Evolutionary conservation across 2,888 invertebrate species (phyloP).

Genomic region (Portevinia maculata): DNA sequence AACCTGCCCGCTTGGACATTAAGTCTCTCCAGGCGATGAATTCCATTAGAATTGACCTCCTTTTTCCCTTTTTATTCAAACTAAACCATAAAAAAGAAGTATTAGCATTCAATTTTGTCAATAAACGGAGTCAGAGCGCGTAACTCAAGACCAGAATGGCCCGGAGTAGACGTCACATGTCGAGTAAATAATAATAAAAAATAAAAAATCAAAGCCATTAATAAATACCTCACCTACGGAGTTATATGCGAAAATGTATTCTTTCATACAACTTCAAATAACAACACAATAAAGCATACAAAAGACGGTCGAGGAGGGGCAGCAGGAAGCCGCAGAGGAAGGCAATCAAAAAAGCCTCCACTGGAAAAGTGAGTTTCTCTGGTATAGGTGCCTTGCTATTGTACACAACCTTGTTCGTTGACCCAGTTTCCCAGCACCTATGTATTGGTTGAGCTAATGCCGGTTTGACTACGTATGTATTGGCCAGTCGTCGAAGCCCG

Average conservation of each 20-base stretch:
- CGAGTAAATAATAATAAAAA: constrained; percentile 19
- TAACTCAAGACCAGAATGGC: constrained; percentile 21
- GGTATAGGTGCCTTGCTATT: constrained; percentile 67
- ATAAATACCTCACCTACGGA: constrained; percentile 31
- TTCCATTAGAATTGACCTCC: constrained; percentile 42
- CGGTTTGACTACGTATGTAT: constrained; percentile 64
- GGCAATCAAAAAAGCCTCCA: constrained; percentile 48
- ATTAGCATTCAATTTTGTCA: constrained; percentile 50
- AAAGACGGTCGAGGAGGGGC: neutral
- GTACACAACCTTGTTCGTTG: constrained; percentile 72
- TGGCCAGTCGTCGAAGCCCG: constrained; percentile 47
- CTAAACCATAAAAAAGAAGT: constrained; percentile 24
- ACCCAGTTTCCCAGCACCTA: constrained; percentile 57
- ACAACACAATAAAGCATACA: constrained; percentile 18
- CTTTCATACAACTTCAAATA: constrained; percentile 29
- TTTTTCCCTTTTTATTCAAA: constrained; percentile 47
- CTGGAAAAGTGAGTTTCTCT: constrained; percentile 74
- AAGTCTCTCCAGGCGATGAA: constrained; percentile 1
- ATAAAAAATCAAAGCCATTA: constrained; percentile 7
- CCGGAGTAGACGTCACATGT: constrained; percentile 25
- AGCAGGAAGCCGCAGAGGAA: constrained; percentile 19
- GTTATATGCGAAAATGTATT: constrained; percentile 3
- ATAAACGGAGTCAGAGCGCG: constrained; percentile 25
- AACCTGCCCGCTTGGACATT: constrained; percentile 2
- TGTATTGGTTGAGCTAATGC: constrained; percentile 52